Evolutionary conservation across 2,888 invertebrate species (phyloP).

Genomic region (Branchipolynoe longqiensis): DNA sequence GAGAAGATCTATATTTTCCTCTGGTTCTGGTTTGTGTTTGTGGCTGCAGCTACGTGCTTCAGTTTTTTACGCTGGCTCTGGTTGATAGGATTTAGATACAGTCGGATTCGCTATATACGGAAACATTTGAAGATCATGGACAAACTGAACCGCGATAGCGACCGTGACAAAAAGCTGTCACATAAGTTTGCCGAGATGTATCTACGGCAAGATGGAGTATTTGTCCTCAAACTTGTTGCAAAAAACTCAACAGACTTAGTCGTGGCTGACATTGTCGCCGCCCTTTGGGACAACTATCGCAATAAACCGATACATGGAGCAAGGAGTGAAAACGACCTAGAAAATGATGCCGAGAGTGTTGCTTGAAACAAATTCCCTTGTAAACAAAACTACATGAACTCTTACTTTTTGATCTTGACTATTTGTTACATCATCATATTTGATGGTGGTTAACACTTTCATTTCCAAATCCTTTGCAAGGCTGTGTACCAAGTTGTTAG

Average conservation of each 20-base stretch:
- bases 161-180: slow-evolving; percentile 68
- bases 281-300: slow-evolving; percentile 70
- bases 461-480: slow-evolving; percentile 10
- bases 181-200: slow-evolving; percentile 71
- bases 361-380: slow-evolving; percentile 21
- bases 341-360: slow-evolving; percentile 57
- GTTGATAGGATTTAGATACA: slow-evolving; percentile 80
- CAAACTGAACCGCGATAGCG: slow-evolving; percentile 69
- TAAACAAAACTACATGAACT: background rate
- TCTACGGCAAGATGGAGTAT: slow-evolving; percentile 70
- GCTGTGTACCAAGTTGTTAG: slow-evolving; percentile 22
- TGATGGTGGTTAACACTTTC: background rate
- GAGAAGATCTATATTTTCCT: slow-evolving; percentile 83
- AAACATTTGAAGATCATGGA: slow-evolving; percentile 82
- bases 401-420: background rate
- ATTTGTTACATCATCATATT: background rate
- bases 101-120: slow-evolving; percentile 81
- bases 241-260: slow-evolving; percentile 71
- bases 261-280: slow-evolving; percentile 70
- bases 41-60: slow-evolving; percentile 81
- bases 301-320: slow-evolving; percentile 67
- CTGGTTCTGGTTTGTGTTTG: slow-evolving; percentile 84
- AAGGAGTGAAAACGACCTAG: slow-evolving; percentile 54
- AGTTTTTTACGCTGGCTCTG: slow-evolving; percentile 82
- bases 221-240: slow-evolving; percentile 70